These are phyloP conservation scores for Microplitis mediator DNA, from an alignment of 1,140 invertebrate genomes.

Conservation along the genomic window DNA sequence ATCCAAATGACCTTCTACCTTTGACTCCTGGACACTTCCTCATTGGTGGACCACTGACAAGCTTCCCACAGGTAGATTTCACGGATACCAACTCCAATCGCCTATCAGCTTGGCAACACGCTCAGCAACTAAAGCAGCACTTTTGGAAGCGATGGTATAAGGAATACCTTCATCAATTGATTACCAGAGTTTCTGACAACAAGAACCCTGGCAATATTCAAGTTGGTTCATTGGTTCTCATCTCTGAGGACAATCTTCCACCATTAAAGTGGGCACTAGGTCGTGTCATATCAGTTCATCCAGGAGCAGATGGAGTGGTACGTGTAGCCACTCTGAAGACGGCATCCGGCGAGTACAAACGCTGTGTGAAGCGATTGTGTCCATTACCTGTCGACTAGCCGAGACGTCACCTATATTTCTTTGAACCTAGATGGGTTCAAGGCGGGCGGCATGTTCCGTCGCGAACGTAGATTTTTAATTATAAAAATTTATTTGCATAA, in stretches of 20 bases:
- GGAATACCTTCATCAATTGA: no score
- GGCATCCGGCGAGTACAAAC: not conserved
- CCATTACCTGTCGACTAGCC: not conserved
- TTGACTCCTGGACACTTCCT: slow-evolving; percentile 1
- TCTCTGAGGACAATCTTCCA: not conserved
- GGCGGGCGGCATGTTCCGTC: no score
- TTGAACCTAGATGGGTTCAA: no score
- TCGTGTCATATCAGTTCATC: not conserved
- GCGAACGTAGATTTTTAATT: no score
- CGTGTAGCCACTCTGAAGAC: not conserved
- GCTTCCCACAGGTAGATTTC: not conserved
- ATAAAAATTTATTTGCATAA: no score
- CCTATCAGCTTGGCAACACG: no score
- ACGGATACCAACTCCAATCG: no score
- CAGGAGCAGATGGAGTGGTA: not conserved
- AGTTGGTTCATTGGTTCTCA: not conserved
- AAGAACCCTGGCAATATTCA: not conserved
- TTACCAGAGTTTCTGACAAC: no score
- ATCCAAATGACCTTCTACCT: not conserved
- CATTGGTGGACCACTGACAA: not conserved
- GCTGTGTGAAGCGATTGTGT: not conserved
- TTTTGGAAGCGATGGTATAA: no score
- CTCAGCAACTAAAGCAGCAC: no score
- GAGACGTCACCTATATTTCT: no score
- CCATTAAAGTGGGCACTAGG: not conserved